A percentile compares a stretch with the other conserved stretches of the same genome.
These are phyloP conservation scores for Choloepus didactylus DNA, from an alignment of 2,797 vertebrate genomes.

Conservation along the genomic window DNA sequence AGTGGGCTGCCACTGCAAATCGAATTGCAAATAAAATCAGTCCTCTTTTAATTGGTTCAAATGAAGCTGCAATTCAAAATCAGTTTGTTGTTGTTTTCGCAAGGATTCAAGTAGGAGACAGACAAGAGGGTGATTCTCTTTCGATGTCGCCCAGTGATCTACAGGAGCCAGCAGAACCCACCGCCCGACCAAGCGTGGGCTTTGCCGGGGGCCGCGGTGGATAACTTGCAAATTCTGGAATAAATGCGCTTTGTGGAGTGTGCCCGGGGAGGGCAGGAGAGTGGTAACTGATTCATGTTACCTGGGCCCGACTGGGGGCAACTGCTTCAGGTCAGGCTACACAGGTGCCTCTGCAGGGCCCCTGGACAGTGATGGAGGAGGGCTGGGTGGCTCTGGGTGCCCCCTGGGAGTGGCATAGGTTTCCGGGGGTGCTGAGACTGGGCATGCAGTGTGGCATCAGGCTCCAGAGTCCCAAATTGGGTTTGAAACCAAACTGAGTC, in stretches of 20 bases:
- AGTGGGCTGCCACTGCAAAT: conserved; percentile 33
- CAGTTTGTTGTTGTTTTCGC: neutral
- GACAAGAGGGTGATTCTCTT: neutral
- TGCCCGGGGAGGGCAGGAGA: neutral
- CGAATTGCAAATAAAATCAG: neutral
- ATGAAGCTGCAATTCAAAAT: conserved; percentile 21
- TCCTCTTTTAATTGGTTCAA: conserved; percentile 55
- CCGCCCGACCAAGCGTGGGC: neutral
- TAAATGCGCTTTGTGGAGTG: rapidly evolving
- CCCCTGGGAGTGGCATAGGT: rapidly evolving
- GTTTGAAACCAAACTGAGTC: neutral
- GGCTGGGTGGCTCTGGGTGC: too few species aligned
- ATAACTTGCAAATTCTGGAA: too few species aligned
- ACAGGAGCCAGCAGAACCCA: neutral
- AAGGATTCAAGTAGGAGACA: neutral
- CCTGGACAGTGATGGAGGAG: rapidly evolving
- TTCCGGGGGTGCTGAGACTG: neutral
- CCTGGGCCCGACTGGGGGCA: rapidly evolving
- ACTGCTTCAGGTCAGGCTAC: rapidly evolving
- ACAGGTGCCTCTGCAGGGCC: neutral
- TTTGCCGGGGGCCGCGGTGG: neutral
- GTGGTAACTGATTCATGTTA: rapidly evolving
- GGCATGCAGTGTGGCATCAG: neutral
- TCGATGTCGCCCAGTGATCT: rapidly evolving
- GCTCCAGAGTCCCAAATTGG: rapidly evolving